Percentiles rank a stretch among this genome's conserved stretches.
These are phyloP conservation scores for Brachionus rotundiformis DNA, from an alignment of 1,140 invertebrate genomes.

Conservation along the genomic window DNA sequence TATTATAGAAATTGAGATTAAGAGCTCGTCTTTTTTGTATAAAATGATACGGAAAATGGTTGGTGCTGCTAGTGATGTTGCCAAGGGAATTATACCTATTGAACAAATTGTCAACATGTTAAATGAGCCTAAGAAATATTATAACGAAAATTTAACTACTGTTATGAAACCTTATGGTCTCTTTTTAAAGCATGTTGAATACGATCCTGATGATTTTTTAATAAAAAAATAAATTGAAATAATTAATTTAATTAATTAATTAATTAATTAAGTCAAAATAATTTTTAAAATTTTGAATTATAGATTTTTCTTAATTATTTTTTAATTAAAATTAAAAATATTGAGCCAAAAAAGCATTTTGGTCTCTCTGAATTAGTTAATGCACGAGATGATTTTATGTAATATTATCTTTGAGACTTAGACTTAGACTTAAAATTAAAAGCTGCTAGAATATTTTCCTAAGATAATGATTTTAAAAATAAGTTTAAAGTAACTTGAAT, in stretches of 20 bases:
- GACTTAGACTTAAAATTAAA: no score
- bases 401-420: no score
- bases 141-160: slow-evolving; percentile 6
- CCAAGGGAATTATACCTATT: background rate
- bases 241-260: background rate
- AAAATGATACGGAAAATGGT: slow-evolving; percentile 49
- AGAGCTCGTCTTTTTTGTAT: slow-evolving; percentile 39
- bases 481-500: no score
- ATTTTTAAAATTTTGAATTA: background rate
- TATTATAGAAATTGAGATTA: slow-evolving; percentile 33
- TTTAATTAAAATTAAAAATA: background rate
- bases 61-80: slow-evolving; percentile 48
- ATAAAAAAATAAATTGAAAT: background rate
- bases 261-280: background rate
- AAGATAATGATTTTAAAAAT: no score
- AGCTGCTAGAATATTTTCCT: no score
- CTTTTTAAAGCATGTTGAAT: slow-evolving; percentile 47
- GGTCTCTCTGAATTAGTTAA: no score
- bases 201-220: background rate
- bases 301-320: background rate
- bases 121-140: slow-evolving; percentile 4
- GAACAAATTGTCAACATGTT: slow-evolving; percentile 31
- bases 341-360: background rate
- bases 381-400: no score
- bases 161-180: slow-evolving; percentile 35